Percentiles rank a stretch among this genome's conserved stretches.
These are phyloP conservation scores for Gandaritis pyraliata DNA, from an alignment of 2,888 invertebrate species.

Conservation along the genomic window DNA sequence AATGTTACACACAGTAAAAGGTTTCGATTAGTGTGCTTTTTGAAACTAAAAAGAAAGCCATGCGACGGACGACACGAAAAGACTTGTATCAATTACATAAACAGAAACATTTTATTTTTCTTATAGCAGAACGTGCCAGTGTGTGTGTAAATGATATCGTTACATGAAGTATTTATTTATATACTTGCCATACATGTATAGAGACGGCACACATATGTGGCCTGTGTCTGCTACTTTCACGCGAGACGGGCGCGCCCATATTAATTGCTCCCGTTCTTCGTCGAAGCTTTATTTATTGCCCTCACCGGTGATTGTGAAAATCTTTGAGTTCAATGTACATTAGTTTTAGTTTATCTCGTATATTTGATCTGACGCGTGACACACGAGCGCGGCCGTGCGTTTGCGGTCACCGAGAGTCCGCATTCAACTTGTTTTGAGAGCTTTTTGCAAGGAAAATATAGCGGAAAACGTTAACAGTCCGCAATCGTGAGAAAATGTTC, in stretches of 20 bases:
- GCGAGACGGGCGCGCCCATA: conserved; percentile 79
- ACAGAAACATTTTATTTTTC: conserved; percentile 23
- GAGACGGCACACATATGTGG: conserved; percentile 62
- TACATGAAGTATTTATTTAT: conserved; percentile 39
- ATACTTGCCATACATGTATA: conserved; percentile 47
- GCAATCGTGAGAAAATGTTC: conserved; percentile 69
- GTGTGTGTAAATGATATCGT: conserved; percentile 37
- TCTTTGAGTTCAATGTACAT: conserved; percentile 78
- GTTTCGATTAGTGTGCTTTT: conserved; percentile 14
- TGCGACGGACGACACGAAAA: conserved; percentile 20
- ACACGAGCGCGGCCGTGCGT: conserved; percentile 56
- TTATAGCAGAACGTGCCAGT: conserved; percentile 14
- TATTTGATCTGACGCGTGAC: conserved; percentile 78
- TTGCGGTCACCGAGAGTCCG: conserved; percentile 44
- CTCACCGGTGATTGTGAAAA: conserved; percentile 80
- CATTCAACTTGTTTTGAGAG: conserved; percentile 45
- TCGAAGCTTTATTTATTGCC: conserved; percentile 82
- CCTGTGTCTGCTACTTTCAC: conserved; percentile 77
- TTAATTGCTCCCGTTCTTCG: conserved; percentile 84
- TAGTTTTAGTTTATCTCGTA: conserved; percentile 78
- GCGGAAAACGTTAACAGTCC: conserved; percentile 42
- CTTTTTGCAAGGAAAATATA: conserved; percentile 60
- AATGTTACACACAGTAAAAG: conserved; percentile 1
- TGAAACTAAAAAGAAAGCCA: conserved; percentile 23
- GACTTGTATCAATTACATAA: conserved; percentile 37